Conservation (phyloP, 2,888 invertebrate species). For the Halocaridina rubra region DNA sequence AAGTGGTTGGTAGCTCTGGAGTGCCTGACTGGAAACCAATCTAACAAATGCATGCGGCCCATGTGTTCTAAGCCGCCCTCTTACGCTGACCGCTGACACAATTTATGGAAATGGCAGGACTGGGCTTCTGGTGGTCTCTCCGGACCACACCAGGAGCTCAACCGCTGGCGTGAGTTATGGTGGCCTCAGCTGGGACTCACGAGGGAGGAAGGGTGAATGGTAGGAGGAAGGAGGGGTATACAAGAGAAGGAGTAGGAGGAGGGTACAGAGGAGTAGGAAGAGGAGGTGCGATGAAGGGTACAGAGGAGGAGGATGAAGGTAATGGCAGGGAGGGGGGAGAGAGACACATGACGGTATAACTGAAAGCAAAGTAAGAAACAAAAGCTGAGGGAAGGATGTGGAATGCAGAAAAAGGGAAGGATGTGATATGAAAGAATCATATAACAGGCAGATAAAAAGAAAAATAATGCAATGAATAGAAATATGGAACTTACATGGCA, state of each 20-base stretch:
- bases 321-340: background rate
- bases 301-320: background rate
- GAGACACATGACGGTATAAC: background rate
- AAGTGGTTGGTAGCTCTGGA: slow-evolving; percentile 48
- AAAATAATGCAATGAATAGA: background rate
- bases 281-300: background rate
- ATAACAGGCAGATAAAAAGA: background rate
- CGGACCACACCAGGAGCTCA: slow-evolving; percentile 6
- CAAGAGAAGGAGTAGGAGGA: no score
- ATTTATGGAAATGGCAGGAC: slow-evolving; percentile 62
- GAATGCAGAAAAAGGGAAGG: background rate
- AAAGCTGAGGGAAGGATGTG: background rate
- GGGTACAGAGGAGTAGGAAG: background rate
- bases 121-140: slow-evolving; percentile 48
- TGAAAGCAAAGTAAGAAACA: background rate
- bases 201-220: background rate
- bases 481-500: background rate
- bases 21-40: slow-evolving; percentile 59
- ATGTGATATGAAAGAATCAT: no score
- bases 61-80: slow-evolving; percentile 48
- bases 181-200: slow-evolving; percentile 35
- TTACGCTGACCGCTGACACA: slow-evolving; percentile 63
- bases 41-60: slow-evolving; percentile 61
- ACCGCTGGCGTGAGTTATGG: slow-evolving; percentile 49
- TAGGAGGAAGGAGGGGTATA: background rate